Evolutionary conservation across 2,797 vertebrate genomes (phyloP).

Genomic region (Crocodylus rhombifer): DNA sequence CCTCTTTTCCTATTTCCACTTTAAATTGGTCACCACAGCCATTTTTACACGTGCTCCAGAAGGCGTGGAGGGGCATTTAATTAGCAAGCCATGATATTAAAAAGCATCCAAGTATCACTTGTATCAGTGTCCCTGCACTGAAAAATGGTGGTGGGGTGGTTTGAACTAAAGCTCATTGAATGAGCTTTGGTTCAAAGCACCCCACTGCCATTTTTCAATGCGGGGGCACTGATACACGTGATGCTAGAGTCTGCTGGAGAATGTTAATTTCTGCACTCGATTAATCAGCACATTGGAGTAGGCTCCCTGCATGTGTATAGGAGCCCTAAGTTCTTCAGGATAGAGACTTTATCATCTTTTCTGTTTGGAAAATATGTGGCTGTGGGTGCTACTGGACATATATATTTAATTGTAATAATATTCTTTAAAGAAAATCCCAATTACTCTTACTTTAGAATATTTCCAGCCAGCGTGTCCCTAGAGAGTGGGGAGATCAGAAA

Average conservation of each 20-base stretch:
- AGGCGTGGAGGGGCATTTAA: neutral
- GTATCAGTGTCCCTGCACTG: too few species aligned
- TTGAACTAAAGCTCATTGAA: too few species aligned
- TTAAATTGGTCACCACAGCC: neutral
- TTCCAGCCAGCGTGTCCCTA: neutral
- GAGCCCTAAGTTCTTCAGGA: neutral
- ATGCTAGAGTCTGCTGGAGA: too few species aligned
- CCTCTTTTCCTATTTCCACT: neutral
- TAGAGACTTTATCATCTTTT: accelerated
- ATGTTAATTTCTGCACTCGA: too few species aligned
- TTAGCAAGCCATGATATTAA: neutral
- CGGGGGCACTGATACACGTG: too few species aligned
- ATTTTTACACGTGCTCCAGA: too few species aligned
- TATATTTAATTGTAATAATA: neutral
- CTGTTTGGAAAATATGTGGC: accelerated
- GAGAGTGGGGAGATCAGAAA: neutral
- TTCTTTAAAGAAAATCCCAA: neutral
- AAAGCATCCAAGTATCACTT: too few species aligned
- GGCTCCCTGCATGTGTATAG: too few species aligned
- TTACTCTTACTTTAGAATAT: neutral
- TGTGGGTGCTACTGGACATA: neutral
- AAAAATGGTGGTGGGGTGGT: too few species aligned
- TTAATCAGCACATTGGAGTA: too few species aligned
- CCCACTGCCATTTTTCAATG: too few species aligned
- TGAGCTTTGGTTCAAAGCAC: too few species aligned